Evolutionary conservation across 2,797 vertebrate species (phyloP), one percentile per base, ranked within the genome.

Genomic region (Manis crassicaudata): DNA sequence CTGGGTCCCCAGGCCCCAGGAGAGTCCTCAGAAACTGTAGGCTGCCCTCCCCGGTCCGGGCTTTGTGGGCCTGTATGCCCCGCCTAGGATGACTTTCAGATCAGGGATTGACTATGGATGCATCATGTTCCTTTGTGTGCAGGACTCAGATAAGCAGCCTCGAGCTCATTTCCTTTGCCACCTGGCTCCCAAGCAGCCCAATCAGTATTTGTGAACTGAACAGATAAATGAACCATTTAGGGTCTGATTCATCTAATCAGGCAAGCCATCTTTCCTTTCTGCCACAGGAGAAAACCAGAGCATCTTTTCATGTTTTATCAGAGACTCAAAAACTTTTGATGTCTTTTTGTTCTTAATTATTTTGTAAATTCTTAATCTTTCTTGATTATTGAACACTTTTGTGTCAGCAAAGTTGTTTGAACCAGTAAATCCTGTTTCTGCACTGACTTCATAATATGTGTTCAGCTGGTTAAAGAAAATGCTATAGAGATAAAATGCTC

Each of bases 201-300:
- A 21, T 72, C 18, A 54, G n/a, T 73, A 67, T 82, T 50, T 73
- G 46, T 56, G 92, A 95, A 68, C n/a, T 37, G 83, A 94, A 80
- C 14, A 29, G 70, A 54, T 58, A 72, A 54, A 50, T 72, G 60
- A 83, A 79, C 72, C 63, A 92, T 63, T 83, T 84, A 86, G 75
- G 43, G 12, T 58, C 32, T 32, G 67, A 40, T 76, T 77, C 32
- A 40, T 88, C 40, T 92, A 27, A 6, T 89, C 50, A 84, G 35
- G 56, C 29, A 73, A 82, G 35, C 10, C 58, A 27, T 81, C 73
- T 94, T 90, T 92, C 67, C 77, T 73, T 88, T 54, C 54, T 40
- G 63, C 11, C 35, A 65, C 46, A 87, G 73, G 73, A 32, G 68
- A 72, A 50, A 88, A n/a, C 10, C 89, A 43, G 35, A 63, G 21